Base-by-base conservation (phyloP, 2,888 invertebrate species). In the Entomobrya multifasciata region DNA sequence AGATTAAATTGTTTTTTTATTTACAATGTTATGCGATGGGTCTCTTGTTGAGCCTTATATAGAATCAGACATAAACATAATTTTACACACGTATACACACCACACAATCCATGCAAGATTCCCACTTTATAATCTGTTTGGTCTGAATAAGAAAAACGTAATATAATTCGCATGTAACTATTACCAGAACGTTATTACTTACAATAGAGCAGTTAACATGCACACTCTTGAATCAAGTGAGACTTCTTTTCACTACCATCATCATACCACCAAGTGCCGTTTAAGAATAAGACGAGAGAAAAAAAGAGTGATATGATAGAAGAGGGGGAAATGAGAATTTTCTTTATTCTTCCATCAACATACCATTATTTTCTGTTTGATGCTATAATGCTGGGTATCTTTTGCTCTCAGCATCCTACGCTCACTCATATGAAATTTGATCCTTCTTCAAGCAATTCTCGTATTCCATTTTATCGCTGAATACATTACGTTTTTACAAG, bases 1-100 rank as follows among this genome's bases (percentile, higher is more conserved):
- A 76, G 81, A 76, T 81, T 81, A 81, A 44, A 86, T 86, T 79
- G 74, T 17, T 74, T 60, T 79, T 72, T 60, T 20, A 41, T 15
- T 76, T 4, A 15, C 25, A 25, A 30, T 65, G 17, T 55, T 25
- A 22, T 80, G 30, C 41, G 60, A 80, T 80, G 65, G 57, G 11
- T 47, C 25, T 81, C 27, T 67, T 67, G 49, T 80, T 57, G 36
- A 41, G 41, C 57, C 55, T 57, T 57, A 76, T 76, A 76, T 55
- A 55, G 41, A 55, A 76, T 57, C 55, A 57, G 36, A 36, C 36
- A 36, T 36, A 36, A 36, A 36, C 36, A 36, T 36, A 36, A 36
- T 6, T 36, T 4, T 36, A 36, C 36, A 36, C 8, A 36, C 36
- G 8, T 36, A 36, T 76, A 57, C 36, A 22, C 55, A 57, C 8